phyloP scores from a whole-genome alignment of 2,113 vertebrate species.

The Otus sunia region DNA sequence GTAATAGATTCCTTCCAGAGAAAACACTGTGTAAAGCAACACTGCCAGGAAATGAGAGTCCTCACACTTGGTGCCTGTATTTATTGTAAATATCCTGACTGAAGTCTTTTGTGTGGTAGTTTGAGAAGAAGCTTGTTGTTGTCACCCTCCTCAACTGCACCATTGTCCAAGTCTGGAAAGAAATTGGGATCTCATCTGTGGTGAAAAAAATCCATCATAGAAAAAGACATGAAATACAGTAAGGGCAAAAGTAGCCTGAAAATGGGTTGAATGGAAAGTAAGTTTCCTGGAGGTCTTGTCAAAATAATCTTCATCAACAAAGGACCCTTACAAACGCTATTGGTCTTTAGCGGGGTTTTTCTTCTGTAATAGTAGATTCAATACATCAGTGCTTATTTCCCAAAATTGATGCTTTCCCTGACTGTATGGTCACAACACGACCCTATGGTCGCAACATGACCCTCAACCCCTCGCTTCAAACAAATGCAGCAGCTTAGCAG shows the following conservation, averaged over 20 bases:
- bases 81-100: constrained; percentile 61
- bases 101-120: constrained; percentile 55
- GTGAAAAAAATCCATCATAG: background rate
- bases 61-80: constrained; percentile 23
- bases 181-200: constrained; percentile 5
- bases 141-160: constrained; percentile 50
- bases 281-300: background rate
- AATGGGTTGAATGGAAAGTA: constrained; percentile 20
- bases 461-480: background rate
- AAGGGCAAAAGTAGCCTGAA: constrained; percentile 33
- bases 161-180: constrained; percentile 51
- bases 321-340: background rate
- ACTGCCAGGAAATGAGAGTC: constrained; percentile 14
- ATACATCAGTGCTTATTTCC: background rate
- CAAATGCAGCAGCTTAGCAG: background rate
- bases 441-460: background rate
- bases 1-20: constrained; percentile 58
- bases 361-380: background rate
- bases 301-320: constrained; percentile 39
- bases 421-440: background rate
- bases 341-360: background rate
- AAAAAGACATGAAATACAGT: background rate
- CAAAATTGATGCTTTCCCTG: background rate
- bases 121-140: constrained; percentile 58
- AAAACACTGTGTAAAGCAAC: background rate